Percentiles rank a stretch among this genome's conserved stretches.
Conservation (phyloP, 2,113 vertebrate species). For the Chrysemys picta region DNA sequence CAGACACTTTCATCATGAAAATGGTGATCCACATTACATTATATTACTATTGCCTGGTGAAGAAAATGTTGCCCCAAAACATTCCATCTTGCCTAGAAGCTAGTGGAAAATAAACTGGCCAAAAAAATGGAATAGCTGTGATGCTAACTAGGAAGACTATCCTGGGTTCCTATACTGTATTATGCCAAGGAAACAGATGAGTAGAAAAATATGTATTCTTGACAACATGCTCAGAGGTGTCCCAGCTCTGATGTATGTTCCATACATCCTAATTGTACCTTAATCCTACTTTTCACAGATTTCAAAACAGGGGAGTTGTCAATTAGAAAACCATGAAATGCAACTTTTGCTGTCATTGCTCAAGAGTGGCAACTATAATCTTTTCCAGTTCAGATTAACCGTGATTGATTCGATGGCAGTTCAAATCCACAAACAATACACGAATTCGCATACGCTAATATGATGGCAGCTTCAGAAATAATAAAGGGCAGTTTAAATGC, state of each 20-base stretch:
- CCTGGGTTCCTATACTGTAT: neutral
- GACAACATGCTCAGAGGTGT: neutral
- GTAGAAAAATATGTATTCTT: neutral
- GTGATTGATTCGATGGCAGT: conserved; percentile 33
- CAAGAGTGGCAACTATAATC: neutral
- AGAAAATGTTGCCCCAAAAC: neutral
- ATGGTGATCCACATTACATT: neutral
- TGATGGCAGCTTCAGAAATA: conserved; percentile 22
- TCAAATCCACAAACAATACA: conserved; percentile 48
- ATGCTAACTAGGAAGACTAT: fast-evolving
- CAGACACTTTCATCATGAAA: neutral
- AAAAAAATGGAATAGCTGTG: neutral
- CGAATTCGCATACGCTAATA: conserved; percentile 8
- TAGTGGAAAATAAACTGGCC: neutral
- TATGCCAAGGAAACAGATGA: neutral
- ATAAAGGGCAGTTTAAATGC: conserved; percentile 28
- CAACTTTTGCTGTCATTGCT: neutral
- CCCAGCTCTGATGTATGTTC: neutral
- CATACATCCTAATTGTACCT: neutral
- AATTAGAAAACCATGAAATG: neutral
- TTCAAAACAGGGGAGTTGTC: neutral
- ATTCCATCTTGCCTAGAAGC: neutral
- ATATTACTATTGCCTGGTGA: neutral
- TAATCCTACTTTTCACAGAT: fast-evolving
- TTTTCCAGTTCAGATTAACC: conserved; percentile 30